phyloP scores from a whole-genome alignment of 2,113 vertebrate genomes.

The Gambusia affinis region DNA sequence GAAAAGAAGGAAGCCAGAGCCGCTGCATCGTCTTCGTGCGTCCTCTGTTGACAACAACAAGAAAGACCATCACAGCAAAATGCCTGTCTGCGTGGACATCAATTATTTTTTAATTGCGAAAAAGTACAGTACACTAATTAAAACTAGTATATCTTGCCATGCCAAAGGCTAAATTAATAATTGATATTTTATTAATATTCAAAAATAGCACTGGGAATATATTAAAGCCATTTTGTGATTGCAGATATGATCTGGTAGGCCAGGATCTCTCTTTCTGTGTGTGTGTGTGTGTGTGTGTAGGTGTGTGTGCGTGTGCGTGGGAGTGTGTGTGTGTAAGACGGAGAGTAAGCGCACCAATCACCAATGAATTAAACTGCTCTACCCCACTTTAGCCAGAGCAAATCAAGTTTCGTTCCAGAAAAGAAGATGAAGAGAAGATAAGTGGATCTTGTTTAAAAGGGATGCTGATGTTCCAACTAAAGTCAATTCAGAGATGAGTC shows the following conservation, averaged over 20 bases:
- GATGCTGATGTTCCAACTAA: constrained; percentile 11
- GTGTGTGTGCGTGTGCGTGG: constrained; percentile 26
- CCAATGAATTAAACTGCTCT: constrained; percentile 48
- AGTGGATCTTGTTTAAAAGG: constrained; percentile 30
- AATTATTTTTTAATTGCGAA: constrained; percentile 99
- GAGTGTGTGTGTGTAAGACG: constrained; percentile 8
- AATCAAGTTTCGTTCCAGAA: constrained; percentile 31
- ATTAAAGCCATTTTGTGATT: constrained; percentile 97
- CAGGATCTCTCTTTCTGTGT: constrained; percentile 10
- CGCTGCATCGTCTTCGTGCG: constrained; percentile 75
- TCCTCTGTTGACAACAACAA: constrained; percentile 93
- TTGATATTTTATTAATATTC: constrained; percentile 99
- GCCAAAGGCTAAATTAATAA: constrained; percentile 99
- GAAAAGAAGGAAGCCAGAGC: constrained; percentile 64
- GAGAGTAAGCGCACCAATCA: constrained; percentile 44
- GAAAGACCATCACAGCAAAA: constrained; percentile 90
- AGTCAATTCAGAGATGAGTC: constrained; percentile 20
- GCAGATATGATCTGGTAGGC: constrained; percentile 86
- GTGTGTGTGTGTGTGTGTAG: constrained; percentile 32
- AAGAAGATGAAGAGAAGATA: constrained; percentile 11
- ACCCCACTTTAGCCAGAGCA: constrained; percentile 51
- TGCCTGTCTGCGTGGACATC: constrained; percentile 95
- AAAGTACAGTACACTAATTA: constrained; percentile 99
- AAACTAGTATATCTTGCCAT: constrained; percentile 99
- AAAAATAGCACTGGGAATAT: constrained; percentile 99